Conservation (phyloP, 2,113 vertebrate species). For the Nipponia nippon region DNA sequence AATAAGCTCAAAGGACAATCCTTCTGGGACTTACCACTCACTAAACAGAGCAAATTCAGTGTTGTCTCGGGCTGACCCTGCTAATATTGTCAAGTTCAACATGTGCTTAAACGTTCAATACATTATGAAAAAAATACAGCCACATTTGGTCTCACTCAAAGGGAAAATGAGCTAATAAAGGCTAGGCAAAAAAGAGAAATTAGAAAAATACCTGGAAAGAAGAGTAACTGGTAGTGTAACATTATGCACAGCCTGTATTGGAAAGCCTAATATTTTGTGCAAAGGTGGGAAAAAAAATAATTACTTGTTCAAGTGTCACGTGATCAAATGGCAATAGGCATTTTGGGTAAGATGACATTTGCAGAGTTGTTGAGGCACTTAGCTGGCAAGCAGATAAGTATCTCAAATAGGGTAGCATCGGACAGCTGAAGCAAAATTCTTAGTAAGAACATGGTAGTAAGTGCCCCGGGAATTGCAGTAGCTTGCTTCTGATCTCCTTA, state of each 20-base stretch:
- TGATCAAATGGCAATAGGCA: neutral
- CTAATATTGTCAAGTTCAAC: neutral
- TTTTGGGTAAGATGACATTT: neutral
- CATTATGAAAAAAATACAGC: neutral
- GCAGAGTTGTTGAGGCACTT: neutral
- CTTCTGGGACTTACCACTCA: neutral
- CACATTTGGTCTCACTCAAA: neutral
- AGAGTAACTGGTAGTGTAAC: neutral
- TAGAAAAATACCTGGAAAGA: neutral
- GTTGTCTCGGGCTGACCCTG: neutral
- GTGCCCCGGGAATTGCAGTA: neutral
- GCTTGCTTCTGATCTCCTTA: neutral
- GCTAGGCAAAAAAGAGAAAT: neutral
- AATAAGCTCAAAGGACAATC: neutral
- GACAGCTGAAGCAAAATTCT: neutral
- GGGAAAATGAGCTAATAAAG: neutral
- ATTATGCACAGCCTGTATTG: neutral
- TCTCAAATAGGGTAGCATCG: neutral
- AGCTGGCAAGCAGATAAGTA: neutral
- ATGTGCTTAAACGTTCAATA: neutral
- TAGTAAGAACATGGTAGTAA: neutral
- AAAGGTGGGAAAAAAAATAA: neutral
- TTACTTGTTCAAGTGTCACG: neutral
- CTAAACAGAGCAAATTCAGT: neutral
- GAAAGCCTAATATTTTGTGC: neutral